Evolutionary conservation across 2,797 vertebrate species (phyloP), one percentile per base, ranked within the genome.

Genomic region (Leuciscus waleckii): DNA sequence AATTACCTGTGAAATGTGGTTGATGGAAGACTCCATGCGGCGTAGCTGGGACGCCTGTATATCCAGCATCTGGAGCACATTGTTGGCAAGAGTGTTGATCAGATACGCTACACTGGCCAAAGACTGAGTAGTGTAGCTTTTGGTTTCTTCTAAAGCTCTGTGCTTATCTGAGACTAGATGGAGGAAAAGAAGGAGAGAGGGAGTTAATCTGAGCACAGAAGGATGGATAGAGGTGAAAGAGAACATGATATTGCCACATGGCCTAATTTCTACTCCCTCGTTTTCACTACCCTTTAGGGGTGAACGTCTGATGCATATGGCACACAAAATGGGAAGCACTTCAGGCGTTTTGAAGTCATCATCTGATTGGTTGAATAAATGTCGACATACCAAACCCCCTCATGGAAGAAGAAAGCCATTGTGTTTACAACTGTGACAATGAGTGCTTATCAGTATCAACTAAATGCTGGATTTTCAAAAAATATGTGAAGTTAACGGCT

Each of bases 31-130:
- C 90, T 99, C 98, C 98, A 99, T 99, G 86, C 98, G 97, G 54
- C 98, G 97, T 73, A 99, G 97, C 89, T 99, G 98, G 54, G 98
- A 99, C 32, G 98, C 98, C 92, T 99, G 98, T 90, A 99, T 99
- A 94, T 99, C 98, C 89, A 99, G 95, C 98, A 99, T 99, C 88
- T 99, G 98, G 67, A 99, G 96, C 77, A 99, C 98, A 96, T 99
- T 99, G 96, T 99, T 99, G 93, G 98, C 98, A 91, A 99, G 95
- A 16, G 98, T 99, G 94, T 99, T 99, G 94, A 99, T 99, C 95
- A 99, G 94, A 93, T 99, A 99, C 84, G 98, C 98, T 82, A 99
- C 98, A 35, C 98, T 99, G 89, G 98, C 98, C 96, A 99, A 94
- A 8, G 98, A 99, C 94, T 99, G 98, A 7, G 98, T 99, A 67